Percentiles rank a stretch among this genome's conserved stretches.
phyloP scores from a whole-genome alignment of 1,140 invertebrate genomes.

The Atta texana region DNA sequence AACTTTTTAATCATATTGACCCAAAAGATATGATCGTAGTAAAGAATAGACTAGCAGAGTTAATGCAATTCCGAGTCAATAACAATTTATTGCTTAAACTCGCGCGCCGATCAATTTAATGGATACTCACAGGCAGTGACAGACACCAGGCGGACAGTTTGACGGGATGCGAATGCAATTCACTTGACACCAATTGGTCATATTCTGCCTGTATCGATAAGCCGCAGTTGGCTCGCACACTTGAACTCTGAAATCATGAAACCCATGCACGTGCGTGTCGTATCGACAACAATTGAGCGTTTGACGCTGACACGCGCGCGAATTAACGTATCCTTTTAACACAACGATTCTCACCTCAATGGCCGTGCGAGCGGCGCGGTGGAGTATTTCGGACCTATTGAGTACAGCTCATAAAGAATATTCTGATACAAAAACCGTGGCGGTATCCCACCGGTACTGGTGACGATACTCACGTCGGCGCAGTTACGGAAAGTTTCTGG shows the following conservation, averaged over 20 bases:
- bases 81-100: not conserved
- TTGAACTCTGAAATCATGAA: conserved; percentile 89
- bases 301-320: not conserved
- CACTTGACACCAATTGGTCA: conserved; percentile 92
- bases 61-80: conserved; percentile 20
- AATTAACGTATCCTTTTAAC: too few relatives aligned
- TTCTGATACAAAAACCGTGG: conserved; percentile 88
- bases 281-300: not conserved
- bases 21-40: too few relatives aligned
- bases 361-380: conserved; percentile 90
- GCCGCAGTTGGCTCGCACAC: conserved; percentile 89
- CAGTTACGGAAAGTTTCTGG: conserved; percentile 96
- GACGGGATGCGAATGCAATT: conserved; percentile 95
- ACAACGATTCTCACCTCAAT: conserved; percentile 87
- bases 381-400: conserved; percentile 88
- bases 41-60: too few relatives aligned
- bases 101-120: conserved; percentile 17
- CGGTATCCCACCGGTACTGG: conserved; percentile 90
- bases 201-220: conserved; percentile 90
- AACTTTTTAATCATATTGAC: too few relatives aligned
- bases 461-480: conserved; percentile 93
- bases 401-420: conserved; percentile 92
- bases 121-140: conserved; percentile 92
- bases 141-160: conserved; percentile 91
- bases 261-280: not conserved